A percentile compares a stretch with the other conserved stretches of the same genome.
These are phyloP conservation scores for Xyrichtys novacula DNA, from an alignment of 2,797 vertebrate genomes.

Conservation along the genomic window DNA sequence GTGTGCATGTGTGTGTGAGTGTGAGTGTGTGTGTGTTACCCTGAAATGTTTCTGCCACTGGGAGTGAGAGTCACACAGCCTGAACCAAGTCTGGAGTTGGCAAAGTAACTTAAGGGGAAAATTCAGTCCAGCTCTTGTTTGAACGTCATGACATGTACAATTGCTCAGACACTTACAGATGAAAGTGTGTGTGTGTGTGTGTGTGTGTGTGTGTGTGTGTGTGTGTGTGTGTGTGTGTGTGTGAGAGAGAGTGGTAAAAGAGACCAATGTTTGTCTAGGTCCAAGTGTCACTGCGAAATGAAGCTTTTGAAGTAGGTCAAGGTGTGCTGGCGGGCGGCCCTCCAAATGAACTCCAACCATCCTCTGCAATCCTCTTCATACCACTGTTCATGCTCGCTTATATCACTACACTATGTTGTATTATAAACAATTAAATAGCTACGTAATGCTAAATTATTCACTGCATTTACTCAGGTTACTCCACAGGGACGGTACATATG, in stretches of 20 bases:
- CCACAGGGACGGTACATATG: background rate
- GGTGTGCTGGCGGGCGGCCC: constrained; percentile 8
- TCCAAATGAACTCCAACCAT: constrained; percentile 24
- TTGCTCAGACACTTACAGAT: constrained; percentile 22
- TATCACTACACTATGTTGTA: background rate
- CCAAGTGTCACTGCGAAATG: constrained; percentile 24
- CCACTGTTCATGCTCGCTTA: background rate
- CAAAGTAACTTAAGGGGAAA: constrained; percentile 7
- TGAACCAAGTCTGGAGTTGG: background rate
- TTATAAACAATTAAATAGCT: background rate
- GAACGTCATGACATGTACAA: constrained; percentile 12
- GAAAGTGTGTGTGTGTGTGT: constrained; percentile 2
- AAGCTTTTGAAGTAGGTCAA: constrained; percentile 37
- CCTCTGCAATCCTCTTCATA: background rate
- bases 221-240: background rate
- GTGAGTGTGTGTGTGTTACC: background rate
- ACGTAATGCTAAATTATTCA: background rate
- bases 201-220: background rate
- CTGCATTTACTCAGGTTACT: background rate
- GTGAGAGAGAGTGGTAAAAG: background rate
- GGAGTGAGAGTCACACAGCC: background rate
- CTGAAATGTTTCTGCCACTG: background rate
- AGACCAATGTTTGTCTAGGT: constrained; percentile 9
- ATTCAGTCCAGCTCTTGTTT: constrained; percentile 7
- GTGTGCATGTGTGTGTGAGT: too few relatives aligned